Base-by-base conservation (phyloP, 1,140 invertebrate genomes). In the Bombus polaris region DNA sequence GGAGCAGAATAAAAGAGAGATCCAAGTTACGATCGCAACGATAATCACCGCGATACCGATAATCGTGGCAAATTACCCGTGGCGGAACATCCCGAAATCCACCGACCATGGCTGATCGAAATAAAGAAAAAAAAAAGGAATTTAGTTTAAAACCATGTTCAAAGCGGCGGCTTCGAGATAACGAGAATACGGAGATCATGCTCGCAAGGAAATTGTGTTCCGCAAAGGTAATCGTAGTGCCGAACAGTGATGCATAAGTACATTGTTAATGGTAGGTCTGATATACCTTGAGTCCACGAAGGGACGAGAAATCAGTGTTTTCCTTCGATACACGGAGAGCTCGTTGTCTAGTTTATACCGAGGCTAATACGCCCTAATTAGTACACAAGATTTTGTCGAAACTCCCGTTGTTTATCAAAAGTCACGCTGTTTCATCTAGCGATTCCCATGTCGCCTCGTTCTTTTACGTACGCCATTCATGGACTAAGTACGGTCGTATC, bases 281-380 rank as follows among this genome's bases (percentile, higher is more conserved):
- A 35, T 37, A 59, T n/a, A 47, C 77, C 57, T 71, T 25, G 22
- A 35, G 9, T 44, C 22, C 47, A 39, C 28, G 84, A 59, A 74
- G n/a, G 77, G 53, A 65, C 39, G 75, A n/a, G 44, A 44, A 62
- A 77, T 76, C 76, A 0, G 74, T 37, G 72, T 65, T 81, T 87
- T 79, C 80, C 66, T 81, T 87, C 83, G 85, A 90, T 87, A 87
- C 77, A 85, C 82, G 80, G 83, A 85, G 83, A 87, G 85, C 81
- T 74, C 57, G 85, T 88, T 76, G 72, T 81, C 85, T 88, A 83
- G 73, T 79, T 85, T 77, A 83, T 85, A 70, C 85, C 79, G 78
- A 84, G 83, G 87, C 86, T 92, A 92, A 92, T 91, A 91, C 86
- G 87, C 83, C 79, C 90, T 92, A 93, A 93, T 93, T 93, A 90